Percentiles rank a stretch among this genome's conserved stretches.
Evolutionary conservation across 2,113 vertebrate species (phyloP).

Genomic region (Protomyctophum bolini): DNA sequence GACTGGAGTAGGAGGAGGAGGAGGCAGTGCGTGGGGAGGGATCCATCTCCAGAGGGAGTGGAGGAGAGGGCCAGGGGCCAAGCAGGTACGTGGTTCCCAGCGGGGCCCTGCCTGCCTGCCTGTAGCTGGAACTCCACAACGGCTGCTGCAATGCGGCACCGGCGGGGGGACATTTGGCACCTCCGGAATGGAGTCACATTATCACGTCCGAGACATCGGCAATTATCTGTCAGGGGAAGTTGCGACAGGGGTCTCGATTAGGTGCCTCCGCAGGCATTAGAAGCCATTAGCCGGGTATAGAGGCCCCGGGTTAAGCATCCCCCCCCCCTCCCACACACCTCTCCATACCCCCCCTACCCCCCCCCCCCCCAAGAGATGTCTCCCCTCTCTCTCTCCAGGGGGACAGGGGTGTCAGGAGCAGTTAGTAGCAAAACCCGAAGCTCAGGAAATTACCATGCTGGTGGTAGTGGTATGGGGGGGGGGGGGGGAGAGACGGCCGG

Average conservation of each 20-base stretch:
- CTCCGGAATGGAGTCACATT: constrained; percentile 66
- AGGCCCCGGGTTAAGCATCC: constrained; percentile 35
- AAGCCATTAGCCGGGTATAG: constrained; percentile 68
- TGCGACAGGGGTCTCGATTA: constrained; percentile 65
- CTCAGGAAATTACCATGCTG: constrained; percentile 47
- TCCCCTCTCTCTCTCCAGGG: constrained; percentile 48
- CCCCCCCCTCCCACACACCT: neutral
- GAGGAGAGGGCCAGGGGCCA: constrained; percentile 33
- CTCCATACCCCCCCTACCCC: constrained; percentile 55
- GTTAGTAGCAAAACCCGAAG: constrained; percentile 40
- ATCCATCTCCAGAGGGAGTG: constrained; percentile 38
- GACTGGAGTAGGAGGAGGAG: constrained; percentile 51
- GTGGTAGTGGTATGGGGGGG: no score
- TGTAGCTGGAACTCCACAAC: constrained; percentile 20
- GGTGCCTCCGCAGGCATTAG: constrained; percentile 74
- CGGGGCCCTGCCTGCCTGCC: constrained; percentile 24
- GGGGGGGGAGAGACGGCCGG: neutral
- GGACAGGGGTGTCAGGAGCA: constrained; percentile 55
- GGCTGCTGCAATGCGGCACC: constrained; percentile 50
- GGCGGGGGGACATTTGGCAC: constrained; percentile 56
- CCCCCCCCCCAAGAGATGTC: constrained; percentile 50
- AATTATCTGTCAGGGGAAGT: constrained; percentile 76
- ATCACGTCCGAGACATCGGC: constrained; percentile 73
- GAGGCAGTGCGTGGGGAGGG: constrained; percentile 19
- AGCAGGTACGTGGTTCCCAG: constrained; percentile 66